Evolutionary conservation across 2,888 invertebrate genomes (phyloP), one percentile per base, ranked within the genome.

Genomic region (Odontomyia ornata): DNA sequence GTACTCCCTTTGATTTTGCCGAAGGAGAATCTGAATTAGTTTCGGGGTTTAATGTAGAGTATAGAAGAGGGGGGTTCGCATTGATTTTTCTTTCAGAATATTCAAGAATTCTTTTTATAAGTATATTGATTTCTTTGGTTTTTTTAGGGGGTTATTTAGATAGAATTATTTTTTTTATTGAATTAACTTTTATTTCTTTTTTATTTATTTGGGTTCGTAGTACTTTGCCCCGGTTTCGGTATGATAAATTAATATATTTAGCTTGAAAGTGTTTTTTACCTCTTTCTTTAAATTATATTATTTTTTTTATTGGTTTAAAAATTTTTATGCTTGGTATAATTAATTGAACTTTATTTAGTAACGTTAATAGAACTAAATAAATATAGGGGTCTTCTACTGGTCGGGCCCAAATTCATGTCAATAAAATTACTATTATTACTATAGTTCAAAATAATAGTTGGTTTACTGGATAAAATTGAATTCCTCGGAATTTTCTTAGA

Each of bases 11-110:
- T 91, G 92, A 93, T 91, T 93, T 93, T 90, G 91, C 92, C 72
- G 93, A 93, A 77, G 92, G 93, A 0, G 93, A 93, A 81, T 93
- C 92, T 79, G 93, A 94, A 81, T 89, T 93, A 86, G 92, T 93
- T 81, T 93, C 92, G 1, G 93, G 93, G 0, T 93, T 93, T 92
- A 93, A 93, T 90, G 87, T 92, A 80, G 93, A 94, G 80, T 93
- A 92, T 89, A 90, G 91, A 88, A 90, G 91, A 82, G 90, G 91
- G 0, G 89, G 90, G 9, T 92, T 93, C 91, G 90, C 91, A 76
- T 89, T 92, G 86, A 91, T 92, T 90, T 92, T 92, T 91, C 89
- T 92, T 84, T 89, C 91, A 43, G 91, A 92, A 81, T 92, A 92
- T 89, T 87, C 89, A 0, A 91, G 89, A 85, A 91, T 91, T 90